Conservation (phyloP, 2,797 vertebrate genomes). For the Lepidocolaptes lacrymiger region DNA sequence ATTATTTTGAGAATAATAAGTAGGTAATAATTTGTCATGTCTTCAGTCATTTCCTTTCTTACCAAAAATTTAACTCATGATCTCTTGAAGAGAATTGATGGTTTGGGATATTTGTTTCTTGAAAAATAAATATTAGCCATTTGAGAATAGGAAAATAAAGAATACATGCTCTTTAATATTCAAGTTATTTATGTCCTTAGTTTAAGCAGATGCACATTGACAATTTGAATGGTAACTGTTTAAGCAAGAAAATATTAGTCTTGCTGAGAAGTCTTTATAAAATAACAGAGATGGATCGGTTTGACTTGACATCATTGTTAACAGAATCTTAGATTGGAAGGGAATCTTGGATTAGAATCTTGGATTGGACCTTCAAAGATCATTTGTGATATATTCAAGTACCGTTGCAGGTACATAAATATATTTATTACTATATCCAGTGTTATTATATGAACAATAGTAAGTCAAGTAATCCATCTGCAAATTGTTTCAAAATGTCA, state of each 20-base stretch:
- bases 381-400: neutral
- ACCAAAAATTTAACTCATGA: neutral
- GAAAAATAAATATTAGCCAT: neutral
- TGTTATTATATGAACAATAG: neutral
- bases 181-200: neutral
- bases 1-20: neutral
- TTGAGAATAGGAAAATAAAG: neutral
- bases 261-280: neutral
- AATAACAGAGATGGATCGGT: neutral
- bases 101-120: neutral
- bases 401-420: neutral
- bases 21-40: neutral
- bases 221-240: neutral
- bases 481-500: neutral
- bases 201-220: neutral
- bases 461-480: neutral
- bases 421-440: neutral
- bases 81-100: neutral
- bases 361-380: neutral
- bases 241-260: neutral
- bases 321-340: neutral
- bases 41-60: neutral
- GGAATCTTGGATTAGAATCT: neutral
- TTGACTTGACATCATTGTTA: neutral
- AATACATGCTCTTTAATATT: neutral